phyloP scores from a whole-genome alignment of 2,888 invertebrate genomes.

The Encarsia formosa region DNA sequence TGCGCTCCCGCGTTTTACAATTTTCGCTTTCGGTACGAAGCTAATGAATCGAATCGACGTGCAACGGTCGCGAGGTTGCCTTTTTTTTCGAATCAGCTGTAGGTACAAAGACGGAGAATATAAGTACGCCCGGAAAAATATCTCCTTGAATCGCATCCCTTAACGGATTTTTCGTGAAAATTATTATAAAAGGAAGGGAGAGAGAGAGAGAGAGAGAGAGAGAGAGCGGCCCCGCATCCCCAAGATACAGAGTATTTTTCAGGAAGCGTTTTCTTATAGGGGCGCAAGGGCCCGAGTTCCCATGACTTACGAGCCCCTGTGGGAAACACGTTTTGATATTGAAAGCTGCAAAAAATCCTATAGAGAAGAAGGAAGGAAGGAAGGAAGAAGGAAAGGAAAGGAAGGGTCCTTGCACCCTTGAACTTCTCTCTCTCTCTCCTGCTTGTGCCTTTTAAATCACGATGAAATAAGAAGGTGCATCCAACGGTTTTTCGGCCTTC shows the following conservation, averaged over 20 bases:
- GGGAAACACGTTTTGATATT: conserved; percentile 49
- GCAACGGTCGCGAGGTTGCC: no score
- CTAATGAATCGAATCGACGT: no score
- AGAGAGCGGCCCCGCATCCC: neutral
- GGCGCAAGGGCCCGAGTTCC: conserved; percentile 20
- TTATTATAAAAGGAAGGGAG: conserved; percentile 2
- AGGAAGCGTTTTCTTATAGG: conserved; percentile 26
- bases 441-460: conserved; percentile 26
- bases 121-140: no score
- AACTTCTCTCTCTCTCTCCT: conserved; percentile 26
- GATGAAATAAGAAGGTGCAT: no score
- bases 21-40: no score
- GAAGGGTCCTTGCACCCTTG: no score
- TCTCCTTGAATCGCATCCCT: no score
- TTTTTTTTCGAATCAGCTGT: no score
- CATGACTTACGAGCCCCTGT: conserved; percentile 36
- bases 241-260: conserved; percentile 22
- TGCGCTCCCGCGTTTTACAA: no score
- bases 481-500: no score
- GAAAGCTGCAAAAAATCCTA: conserved; percentile 41
- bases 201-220: conserved; percentile 7
- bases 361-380: conserved; percentile 13
- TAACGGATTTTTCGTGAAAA: conserved; percentile 25
- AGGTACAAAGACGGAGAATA: no score
- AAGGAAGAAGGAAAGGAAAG: no score